Base-by-base conservation (phyloP, 2,888 invertebrate genomes). In the Loripinus fragilis region DNA sequence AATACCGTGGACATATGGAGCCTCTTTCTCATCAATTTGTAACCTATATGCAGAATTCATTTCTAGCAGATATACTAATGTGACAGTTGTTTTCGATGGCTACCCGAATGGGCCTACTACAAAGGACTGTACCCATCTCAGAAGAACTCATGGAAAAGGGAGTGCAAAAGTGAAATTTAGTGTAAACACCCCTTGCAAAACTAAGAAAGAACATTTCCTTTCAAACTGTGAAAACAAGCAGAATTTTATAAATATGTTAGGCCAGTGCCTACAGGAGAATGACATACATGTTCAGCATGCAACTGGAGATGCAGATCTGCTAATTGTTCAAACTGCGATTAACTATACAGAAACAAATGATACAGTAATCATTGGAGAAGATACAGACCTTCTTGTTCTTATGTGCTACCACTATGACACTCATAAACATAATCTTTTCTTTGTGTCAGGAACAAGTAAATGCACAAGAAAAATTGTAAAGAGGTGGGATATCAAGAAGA, bases 241-340 rank as follows among this genome's bases (percentile, higher is more conserved):
- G 48, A 48, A 48, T 8, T 48, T 38, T 38, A 48, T 48, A 8
- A 48, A 8, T 48, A 48, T 5, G 12, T 48, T 48, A 5, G 20
- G 48, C 7, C 7, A 48, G 7, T 20, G 20, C 7, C 20, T 48
- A 10, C 15, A 60, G 33, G 28, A 66, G 15, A 42, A 41, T 8
- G 82, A 74, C 5, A 74, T 73, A 28, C 64, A 33, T 17, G 71
- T 79, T 15, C 12, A 65, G 20, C 81, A 88, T 71, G 86, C 88
- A 38, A 30, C n/a, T 5, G 81, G 76, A n/a, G 88, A 89, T 80
- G 88, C 88, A 23, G 86, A 89, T 67, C 12, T 81, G 25, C 69
- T 81, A 50, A 38, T 38, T 38, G n/a, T n/a, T n/a, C n/a, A n/a
- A n/a, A n/a, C n/a, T n/a, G n/a, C n/a, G n/a, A n/a, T n/a, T n/a